Evolutionary conservation across 2,797 vertebrate species (phyloP).

Genomic region (Pantherophis alleghaniensis): DNA sequence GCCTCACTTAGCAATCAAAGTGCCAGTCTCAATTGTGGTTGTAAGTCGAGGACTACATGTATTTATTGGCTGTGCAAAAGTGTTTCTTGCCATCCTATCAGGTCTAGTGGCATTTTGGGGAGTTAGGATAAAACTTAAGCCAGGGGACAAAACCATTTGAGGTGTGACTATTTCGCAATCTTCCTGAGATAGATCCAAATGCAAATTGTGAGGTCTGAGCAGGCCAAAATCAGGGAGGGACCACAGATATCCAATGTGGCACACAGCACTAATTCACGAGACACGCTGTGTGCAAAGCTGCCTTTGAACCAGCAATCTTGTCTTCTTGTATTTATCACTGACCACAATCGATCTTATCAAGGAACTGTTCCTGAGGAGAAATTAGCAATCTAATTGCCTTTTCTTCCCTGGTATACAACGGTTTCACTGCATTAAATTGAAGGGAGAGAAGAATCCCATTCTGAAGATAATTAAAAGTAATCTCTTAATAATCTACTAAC

Average conservation of each 20-base stretch:
- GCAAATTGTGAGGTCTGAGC: neutral
- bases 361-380: neutral
- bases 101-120: slow-evolving; percentile 33
- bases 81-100: slow-evolving; percentile 41
- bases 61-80: slow-evolving; percentile 57
- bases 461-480: neutral
- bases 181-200: rapidly evolving
- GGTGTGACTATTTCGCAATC: neutral
- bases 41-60: slow-evolving; percentile 4
- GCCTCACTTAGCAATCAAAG: neutral
- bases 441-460: neutral
- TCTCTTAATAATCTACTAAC: neutral
- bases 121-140: neutral
- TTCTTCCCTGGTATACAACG: neutral
- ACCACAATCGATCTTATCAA: neutral
- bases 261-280: neutral
- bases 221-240: neutral
- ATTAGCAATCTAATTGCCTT: neutral
- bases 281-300: neutral
- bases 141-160: neutral
- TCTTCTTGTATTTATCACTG: neutral
- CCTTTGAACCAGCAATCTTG: neutral
- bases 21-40: neutral
- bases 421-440: neutral
- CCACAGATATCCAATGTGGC: neutral